A percentile compares a stretch with the other conserved stretches of the same genome.
phyloP scores from a whole-genome alignment of 1,140 invertebrate genomes.

The Phenacoccus solenopsis region DNA sequence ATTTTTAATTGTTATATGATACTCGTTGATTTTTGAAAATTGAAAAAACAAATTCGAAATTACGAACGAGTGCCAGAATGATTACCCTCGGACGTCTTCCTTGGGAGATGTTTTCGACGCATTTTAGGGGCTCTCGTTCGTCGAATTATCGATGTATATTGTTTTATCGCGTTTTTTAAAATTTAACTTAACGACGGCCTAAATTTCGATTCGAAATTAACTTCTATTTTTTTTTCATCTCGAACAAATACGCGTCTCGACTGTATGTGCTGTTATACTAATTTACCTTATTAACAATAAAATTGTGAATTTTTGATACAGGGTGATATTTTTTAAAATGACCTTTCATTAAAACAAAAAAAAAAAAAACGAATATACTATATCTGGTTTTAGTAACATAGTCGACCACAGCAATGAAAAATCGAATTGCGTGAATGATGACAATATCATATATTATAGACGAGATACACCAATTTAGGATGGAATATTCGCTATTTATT shows the following conservation, averaged over 20 bases:
- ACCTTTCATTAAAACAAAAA: neutral
- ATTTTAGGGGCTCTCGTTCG: too few relatives aligned
- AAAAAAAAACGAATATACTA: neutral
- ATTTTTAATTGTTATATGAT: too few relatives aligned
- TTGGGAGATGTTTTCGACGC: too few relatives aligned
- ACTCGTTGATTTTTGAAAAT: too few relatives aligned
- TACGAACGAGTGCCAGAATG: too few relatives aligned
- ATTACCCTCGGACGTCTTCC: too few relatives aligned
- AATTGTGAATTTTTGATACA: slow-evolving; percentile 1
- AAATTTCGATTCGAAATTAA: too few relatives aligned
- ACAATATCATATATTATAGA: neutral
- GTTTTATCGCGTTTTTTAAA: too few relatives aligned
- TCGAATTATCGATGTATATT: too few relatives aligned
- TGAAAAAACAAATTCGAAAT: too few relatives aligned
- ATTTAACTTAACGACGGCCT: neutral
- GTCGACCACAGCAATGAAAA: neutral
- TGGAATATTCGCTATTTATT: neutral
- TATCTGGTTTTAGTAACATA: neutral
- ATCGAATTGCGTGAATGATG: neutral
- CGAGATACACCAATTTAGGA: neutral
- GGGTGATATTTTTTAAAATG: slow-evolving; percentile 15
- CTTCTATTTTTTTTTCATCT: too few relatives aligned
- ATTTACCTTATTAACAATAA: neutral
- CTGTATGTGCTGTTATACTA: neutral
- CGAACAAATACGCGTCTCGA: neutral